These are phyloP conservation scores for Fundulus diaphanus DNA, from an alignment of 2,797 vertebrate species.

Conservation along the genomic window DNA sequence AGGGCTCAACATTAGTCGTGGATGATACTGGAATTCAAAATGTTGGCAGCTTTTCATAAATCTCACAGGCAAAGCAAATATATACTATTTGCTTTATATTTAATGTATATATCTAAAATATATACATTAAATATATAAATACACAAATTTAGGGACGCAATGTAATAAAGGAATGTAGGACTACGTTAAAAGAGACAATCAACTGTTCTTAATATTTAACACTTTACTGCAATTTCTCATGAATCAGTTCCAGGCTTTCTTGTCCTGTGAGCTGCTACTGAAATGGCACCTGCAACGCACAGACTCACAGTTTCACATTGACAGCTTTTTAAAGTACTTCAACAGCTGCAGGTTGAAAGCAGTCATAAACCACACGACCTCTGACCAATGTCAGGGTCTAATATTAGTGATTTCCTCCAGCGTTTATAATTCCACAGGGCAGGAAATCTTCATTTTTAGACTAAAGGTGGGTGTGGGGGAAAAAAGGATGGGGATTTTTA, in stretches of 20 bases:
- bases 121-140: too few species aligned
- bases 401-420: neutral
- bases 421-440: neutral
- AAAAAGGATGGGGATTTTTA: neutral
- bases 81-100: too few species aligned
- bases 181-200: neutral
- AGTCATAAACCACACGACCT: slow-evolving; percentile 35
- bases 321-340: slow-evolving; percentile 66
- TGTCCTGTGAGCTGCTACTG: slow-evolving; percentile 18
- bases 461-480: neutral
- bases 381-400: slow-evolving; percentile 19
- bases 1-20: too few species aligned
- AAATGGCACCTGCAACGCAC: slow-evolving; percentile 54
- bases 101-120: too few species aligned
- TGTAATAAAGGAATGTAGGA: neutral
- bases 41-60: too few species aligned
- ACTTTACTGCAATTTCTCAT: slow-evolving; percentile 4
- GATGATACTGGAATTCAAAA: too few species aligned
- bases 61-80: too few species aligned
- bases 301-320: slow-evolving; percentile 39
- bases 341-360: slow-evolving; percentile 61
- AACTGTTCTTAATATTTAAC: neutral
- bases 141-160: neutral
- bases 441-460: neutral
- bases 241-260: slow-evolving; percentile 28